A percentile compares a stretch with the other conserved stretches of the same genome.
Evolutionary conservation across 2,113 vertebrate genomes (phyloP).

Genomic region (Ahaetulla prasina): DNA sequence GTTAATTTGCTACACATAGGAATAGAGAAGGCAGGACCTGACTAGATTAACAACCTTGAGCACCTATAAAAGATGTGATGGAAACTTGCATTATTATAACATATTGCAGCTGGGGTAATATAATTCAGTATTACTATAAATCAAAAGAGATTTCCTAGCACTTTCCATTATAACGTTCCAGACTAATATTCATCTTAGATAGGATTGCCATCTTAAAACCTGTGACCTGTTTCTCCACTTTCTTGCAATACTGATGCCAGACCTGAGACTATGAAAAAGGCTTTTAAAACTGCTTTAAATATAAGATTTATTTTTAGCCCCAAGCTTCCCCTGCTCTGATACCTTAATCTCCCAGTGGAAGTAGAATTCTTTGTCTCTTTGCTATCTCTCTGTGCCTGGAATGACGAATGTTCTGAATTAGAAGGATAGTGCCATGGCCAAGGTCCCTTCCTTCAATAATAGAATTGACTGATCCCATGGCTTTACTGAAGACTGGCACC

Average conservation of each 20-base stretch:
- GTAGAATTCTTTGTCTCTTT: not conserved
- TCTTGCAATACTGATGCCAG: not conserved
- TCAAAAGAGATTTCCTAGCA: not conserved
- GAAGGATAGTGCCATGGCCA: not conserved
- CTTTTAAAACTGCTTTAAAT: not conserved
- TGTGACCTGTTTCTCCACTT: not conserved
- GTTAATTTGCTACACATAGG: not conserved
- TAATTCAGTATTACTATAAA: not conserved
- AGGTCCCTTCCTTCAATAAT: not conserved
- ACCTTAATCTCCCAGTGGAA: not conserved
- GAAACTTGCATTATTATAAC: not conserved
- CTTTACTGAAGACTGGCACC: not conserved
- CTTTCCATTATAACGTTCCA: not conserved
- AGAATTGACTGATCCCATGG: not conserved
- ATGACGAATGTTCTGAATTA: not conserved
- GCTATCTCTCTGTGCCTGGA: not conserved
- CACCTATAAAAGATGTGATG: not conserved
- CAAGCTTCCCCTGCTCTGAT: not conserved
- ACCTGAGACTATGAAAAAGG: not conserved
- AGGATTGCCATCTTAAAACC: not conserved
- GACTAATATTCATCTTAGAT: not conserved
- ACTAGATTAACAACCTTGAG: not conserved
- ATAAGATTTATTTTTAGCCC: not conserved
- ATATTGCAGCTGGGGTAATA: not conserved
- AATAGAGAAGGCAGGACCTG: not conserved